Base-by-base conservation (phyloP, 2,888 invertebrate species). In the Cheilosia soror region DNA sequence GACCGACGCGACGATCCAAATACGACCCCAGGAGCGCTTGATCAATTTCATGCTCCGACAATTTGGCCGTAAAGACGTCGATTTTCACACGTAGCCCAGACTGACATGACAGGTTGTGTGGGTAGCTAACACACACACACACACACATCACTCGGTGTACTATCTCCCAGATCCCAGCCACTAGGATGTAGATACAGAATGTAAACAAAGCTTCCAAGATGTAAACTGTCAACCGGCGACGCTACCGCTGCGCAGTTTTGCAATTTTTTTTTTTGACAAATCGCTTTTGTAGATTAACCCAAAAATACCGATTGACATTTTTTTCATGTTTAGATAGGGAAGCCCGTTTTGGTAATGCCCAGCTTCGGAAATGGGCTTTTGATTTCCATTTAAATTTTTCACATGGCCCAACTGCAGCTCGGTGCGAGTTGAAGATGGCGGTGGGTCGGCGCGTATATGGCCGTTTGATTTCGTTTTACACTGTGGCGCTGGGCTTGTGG, bases 11-110 rank as follows among this genome's bases (percentile, higher is more conserved):
- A 62, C 81, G 53, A 76, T 71, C 53, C 58, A 76, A 81, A 51
- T 65, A 69, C 57, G 57, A 69, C 47, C 47, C 15, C 55, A 66
- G 77, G 47, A 76, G 76, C 71, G 66, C 66, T 77, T 62, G 71
- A 76, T 77, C 72, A 82, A 82, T 82, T 77, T 77, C 72, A 76
- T 77, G 72, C 71, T 62, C 27, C 31, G 55, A 49, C 66, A 71
- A 66, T 76, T 76, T 66, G 53, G 47, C 31, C 65, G 71, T 60
- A 65, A 76, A 71, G 60, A 76, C 71, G 47, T 71, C 65, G 76
- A 77, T 82, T 82, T 77, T 82, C 82, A 82, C 82, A 82, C 82
- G 82, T 82, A 51, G 40, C 51, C 65, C 58, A 58, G 31, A 37
- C 51, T n/a, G 69, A 47, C 42, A 42, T 11, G 42, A 42, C 51